phyloP scores from a whole-genome alignment of 2,797 vertebrate species.

The Chromobotia macracanthus region DNA sequence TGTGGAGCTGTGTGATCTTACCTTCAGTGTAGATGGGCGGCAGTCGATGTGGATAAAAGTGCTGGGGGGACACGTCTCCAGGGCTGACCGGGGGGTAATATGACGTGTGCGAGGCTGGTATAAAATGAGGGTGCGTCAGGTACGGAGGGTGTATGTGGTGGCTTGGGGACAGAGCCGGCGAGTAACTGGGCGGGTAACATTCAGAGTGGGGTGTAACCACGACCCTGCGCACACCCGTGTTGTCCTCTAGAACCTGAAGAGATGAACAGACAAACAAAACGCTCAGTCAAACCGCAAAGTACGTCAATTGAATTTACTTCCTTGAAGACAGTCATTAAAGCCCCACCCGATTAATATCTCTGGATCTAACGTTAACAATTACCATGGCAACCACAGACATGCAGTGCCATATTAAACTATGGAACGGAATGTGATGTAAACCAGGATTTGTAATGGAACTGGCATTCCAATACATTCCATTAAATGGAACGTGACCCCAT shows the following conservation, averaged over 20 bases:
- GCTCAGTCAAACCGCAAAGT: neutral
- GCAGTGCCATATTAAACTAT: conserved; percentile 27
- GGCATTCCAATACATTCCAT: conserved; percentile 24
- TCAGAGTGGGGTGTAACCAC: conserved; percentile 88
- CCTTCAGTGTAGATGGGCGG: conserved; percentile 85
- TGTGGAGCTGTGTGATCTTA: conserved; percentile 62
- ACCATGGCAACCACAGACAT: conserved; percentile 24
- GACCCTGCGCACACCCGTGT: conserved; percentile 84
- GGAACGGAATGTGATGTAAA: conserved; percentile 38
- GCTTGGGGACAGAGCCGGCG: conserved; percentile 83
- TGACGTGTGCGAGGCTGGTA: conserved; percentile 83
- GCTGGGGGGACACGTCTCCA: conserved; percentile 83
- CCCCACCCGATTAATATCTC: conserved; percentile 7
- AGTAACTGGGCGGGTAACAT: conserved; percentile 85
- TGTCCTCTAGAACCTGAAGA: conserved; percentile 86
- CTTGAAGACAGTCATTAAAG: conserved; percentile 8
- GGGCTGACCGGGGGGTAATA: conserved; percentile 86
- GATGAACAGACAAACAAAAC: conserved; percentile 36
- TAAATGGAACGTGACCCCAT: neutral
- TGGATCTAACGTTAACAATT: conserved; percentile 19
- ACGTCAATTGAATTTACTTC: neutral
- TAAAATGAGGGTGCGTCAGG: conserved; percentile 83
- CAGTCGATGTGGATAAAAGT: conserved; percentile 84
- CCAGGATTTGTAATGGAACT: conserved; percentile 11
- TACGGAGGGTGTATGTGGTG: conserved; percentile 82